Conservation (phyloP, 2,113 vertebrate species). For the Ifrita kowaldi region DNA sequence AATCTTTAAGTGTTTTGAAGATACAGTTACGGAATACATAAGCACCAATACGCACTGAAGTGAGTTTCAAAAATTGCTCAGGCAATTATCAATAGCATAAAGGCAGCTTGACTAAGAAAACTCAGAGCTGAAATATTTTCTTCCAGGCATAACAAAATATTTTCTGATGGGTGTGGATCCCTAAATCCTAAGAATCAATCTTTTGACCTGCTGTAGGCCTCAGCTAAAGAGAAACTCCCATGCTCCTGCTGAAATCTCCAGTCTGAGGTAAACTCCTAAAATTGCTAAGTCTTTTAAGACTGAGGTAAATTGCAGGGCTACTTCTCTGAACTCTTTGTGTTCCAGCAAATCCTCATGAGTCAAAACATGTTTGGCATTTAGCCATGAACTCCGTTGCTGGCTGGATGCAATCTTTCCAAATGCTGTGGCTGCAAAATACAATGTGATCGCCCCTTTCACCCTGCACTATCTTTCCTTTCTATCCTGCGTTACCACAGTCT, state of each 20-base stretch:
- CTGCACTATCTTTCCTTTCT: background rate
- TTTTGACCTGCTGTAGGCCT: background rate
- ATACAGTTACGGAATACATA: background rate
- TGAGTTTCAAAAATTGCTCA: background rate
- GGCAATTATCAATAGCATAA: background rate
- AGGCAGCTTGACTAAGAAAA: background rate
- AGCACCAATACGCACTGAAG: background rate
- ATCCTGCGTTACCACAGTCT: background rate
- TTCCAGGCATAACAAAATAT: background rate
- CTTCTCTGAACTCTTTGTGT: background rate
- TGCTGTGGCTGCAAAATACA: background rate
- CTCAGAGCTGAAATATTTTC: background rate
- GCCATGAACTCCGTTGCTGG: background rate
- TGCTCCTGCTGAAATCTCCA: background rate
- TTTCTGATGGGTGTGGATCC: background rate
- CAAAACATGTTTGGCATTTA: background rate
- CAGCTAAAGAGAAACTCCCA: background rate
- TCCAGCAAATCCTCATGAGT: background rate
- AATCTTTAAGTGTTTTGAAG: background rate
- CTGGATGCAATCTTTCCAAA: background rate
- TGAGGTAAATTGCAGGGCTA: background rate
- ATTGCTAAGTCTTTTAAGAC: background rate
- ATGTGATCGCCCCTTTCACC: background rate
- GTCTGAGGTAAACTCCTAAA: background rate
- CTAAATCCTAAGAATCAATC: background rate